These are phyloP conservation scores for Antedon bifida DNA, from an alignment of 35 echinoderm and acorn worm genomes.

Conservation along the genomic window DNA sequence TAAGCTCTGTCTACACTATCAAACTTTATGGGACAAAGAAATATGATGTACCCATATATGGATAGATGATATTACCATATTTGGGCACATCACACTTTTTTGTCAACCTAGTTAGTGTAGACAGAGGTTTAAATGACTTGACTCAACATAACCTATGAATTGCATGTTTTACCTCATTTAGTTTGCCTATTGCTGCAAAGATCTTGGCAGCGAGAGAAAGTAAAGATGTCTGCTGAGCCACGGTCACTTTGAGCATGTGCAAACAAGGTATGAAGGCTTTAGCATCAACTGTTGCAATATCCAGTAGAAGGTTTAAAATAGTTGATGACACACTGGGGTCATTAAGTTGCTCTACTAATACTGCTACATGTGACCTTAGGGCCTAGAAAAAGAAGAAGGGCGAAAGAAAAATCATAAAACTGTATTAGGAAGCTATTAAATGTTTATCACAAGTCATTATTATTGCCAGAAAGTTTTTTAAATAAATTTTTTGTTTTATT, in stretches of 20 bases:
- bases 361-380: constrained; percentile 36
- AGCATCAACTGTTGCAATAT: constrained; percentile 47
- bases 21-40: too few relatives aligned
- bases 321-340: constrained; percentile 43
- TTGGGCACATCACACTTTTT: too few relatives aligned
- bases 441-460: too few relatives aligned
- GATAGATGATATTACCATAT: too few relatives aligned
- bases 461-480: too few relatives aligned
- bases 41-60: too few relatives aligned
- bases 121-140: too few relatives aligned
- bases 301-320: constrained; percentile 40
- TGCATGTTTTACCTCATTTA: constrained; percentile 68
- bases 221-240: constrained; percentile 47
- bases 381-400: constrained; percentile 20
- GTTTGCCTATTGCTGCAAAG: constrained; percentile 79
- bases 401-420: neutral
- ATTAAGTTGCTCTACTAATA: constrained; percentile 44
- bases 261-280: constrained; percentile 37
- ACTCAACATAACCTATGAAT: too few relatives aligned
- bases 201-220: constrained; percentile 77
- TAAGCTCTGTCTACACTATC: too few relatives aligned
- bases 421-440: neutral
- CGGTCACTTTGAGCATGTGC: constrained; percentile 37
- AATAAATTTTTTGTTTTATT: too few relatives aligned
- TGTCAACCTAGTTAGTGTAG: too few relatives aligned